phyloP scores from a whole-genome alignment of 2,888 invertebrate genomes.

The Pharmacophagus antenor region DNA sequence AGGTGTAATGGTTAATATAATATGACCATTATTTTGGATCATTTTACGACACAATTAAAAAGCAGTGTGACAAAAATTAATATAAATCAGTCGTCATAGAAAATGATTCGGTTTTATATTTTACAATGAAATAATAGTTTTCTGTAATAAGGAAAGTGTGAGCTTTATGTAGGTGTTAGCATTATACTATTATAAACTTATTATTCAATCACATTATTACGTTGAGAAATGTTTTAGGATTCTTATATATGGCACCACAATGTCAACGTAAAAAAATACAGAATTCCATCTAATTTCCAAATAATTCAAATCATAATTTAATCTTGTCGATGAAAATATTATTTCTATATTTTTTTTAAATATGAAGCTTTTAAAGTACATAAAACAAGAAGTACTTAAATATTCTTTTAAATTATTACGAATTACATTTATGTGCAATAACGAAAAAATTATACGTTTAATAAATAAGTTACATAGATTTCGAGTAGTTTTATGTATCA shows the following conservation, averaged over 20 bases:
- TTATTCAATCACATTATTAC: neutral
- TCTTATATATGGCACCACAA: neutral
- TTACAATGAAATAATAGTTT: constrained; percentile 8
- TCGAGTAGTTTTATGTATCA: neutral
- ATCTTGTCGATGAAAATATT: too few species aligned
- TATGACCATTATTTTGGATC: neutral
- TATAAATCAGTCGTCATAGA: constrained; percentile 23
- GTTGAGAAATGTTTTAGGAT: neutral
- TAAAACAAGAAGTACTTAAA: neutral
- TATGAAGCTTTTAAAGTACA: neutral
- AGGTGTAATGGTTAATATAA: neutral
- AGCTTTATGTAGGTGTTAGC: neutral
- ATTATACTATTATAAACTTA: neutral
- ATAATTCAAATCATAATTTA: too few species aligned
- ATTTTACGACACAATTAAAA: neutral
- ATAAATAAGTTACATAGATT: neutral
- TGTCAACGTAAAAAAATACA: neutral
- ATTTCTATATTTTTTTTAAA: too few species aligned
- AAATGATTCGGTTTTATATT: constrained; percentile 12
- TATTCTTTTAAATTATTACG: neutral
- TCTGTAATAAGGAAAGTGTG: neutral
- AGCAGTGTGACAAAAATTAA: neutral
- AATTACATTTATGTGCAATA: neutral
- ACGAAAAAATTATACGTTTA: neutral
- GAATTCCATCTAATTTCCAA: neutral